phyloP scores from a whole-genome alignment of 2,888 invertebrate species.

The Corythucha ciliata region DNA sequence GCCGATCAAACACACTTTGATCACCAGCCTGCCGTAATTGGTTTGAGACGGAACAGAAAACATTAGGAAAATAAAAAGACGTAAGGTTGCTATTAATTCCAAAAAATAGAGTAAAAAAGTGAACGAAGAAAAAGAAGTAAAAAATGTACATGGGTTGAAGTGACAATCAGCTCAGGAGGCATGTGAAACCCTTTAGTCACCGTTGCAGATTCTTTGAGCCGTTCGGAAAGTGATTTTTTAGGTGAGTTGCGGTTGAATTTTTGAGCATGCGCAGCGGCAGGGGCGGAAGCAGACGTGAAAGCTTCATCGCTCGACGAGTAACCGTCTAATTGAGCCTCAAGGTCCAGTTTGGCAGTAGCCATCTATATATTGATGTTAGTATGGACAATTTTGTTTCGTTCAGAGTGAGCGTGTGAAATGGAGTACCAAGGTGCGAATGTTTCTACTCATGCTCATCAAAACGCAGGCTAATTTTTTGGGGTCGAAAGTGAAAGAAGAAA shows the following conservation, averaged over 20 bases:
- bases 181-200: slow-evolving; percentile 37
- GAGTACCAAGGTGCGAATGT: neutral
- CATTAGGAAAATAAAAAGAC: no score
- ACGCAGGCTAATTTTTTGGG: no score
- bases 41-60: neutral
- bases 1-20: slow-evolving; percentile 26
- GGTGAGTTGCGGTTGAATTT: neutral
- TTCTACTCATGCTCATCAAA: no score
- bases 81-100: no score
- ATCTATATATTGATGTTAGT: slow-evolving; percentile 22
- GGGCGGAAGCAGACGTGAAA: neutral
- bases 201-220: no score
- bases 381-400: neutral
- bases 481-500: no score
- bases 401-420: slow-evolving; percentile 6
- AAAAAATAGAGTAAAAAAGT: no score
- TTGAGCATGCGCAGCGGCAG: neutral
- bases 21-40: slow-evolving; percentile 13
- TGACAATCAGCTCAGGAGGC: slow-evolving; percentile 46
- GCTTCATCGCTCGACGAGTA: slow-evolving; percentile 24
- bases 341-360: slow-evolving; percentile 31
- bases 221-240: neutral
- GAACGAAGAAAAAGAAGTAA: no score
- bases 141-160: slow-evolving; percentile 40
- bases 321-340: slow-evolving; percentile 27